Evolutionary conservation across 2,113 vertebrate genomes (phyloP), one percentile per base, ranked within the genome.

Genomic region (Nematolebias whitei): DNA sequence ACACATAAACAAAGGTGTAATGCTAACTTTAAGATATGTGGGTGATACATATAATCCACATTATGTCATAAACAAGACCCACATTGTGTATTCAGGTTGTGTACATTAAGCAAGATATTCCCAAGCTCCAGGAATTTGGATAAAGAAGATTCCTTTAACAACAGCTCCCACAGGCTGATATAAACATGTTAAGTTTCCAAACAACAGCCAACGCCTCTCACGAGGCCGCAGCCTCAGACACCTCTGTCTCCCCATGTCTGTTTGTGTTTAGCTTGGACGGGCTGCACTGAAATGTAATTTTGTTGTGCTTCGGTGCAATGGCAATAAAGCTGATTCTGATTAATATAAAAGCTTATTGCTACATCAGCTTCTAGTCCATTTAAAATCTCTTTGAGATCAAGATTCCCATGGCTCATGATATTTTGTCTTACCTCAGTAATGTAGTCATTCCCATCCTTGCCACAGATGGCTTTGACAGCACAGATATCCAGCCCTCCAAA

Each of bases 381-480:
- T 16, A 3, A 56, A 23, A 40, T 1, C 32, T 16, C 45, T 24
- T 53, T 44, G 5, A 55, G 48, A 51, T 51, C 57, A 4, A 48
- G 10, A 48, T 29, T n/a, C 18, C 16, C 9, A 39, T 8, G 2
- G 14, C 19, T 26, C 6, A 14, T 1, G 13, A 13, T n/a, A 26
- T 20, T 16, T 15, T 35, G 32, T 39, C 83, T 94, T 88, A 98
- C 97, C 96, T 99, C 98, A 82, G 96, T 98, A 79, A 99, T 96
- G 86, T 99, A 98, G 91, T 99, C 98, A 81, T 96, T 99, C 48
- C 96, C 96, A 71, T 99, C 96, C 85, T 98, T 99, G 48, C 98
- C 98, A 68, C 98, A 96, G 13, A 98, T 95, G 82, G 96, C 96
- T 93, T 99, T 99, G 67, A 99, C 95, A 12, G 96, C 98, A 87